Evolutionary conservation across 2,113 vertebrate species (phyloP), one percentile per base, ranked within the genome.

Genomic region (Poecile atricapillus): DNA sequence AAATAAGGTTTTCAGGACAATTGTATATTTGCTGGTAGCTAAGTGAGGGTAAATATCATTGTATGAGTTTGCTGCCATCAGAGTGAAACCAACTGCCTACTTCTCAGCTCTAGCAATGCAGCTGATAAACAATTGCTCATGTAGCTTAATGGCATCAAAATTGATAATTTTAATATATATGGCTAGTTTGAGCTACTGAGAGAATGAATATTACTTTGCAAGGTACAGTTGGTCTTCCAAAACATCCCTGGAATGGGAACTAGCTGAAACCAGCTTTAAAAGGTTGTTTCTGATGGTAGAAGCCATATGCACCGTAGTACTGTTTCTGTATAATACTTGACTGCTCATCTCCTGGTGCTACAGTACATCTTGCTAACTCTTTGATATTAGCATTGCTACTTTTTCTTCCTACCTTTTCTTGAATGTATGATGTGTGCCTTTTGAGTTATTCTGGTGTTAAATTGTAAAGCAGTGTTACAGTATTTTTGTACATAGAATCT

Each of bases 401-500:
- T 91, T 84, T 92, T 95, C 85, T 94, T 93, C 95, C 97, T 94
- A 35, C 97, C 90, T 97, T 83, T 97, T 97, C 96, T 96, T 95
- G 95, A 97, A 97, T 98, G 97, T 98, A 97, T 96, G 82, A 96
- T 60, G 94, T 98, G 98, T 99, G 98, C 98, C 98, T 98, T 98
- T 98, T 96, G 96, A 97, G 98, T 98, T 95, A 96, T 89, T 97
- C 97, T 98, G 96, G 95, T 98, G 97, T 98, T 96, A 97, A 97
- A 95, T 93, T 96, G 96, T 97, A 97, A 96, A 97, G 95, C 97
- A 96, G 94, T 90, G 90, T 97, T 97, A 97, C 89, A 97, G 97
- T 98, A 98, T 98, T 98, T 98, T 98, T 99, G 98, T 98, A 98
- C 95, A n/a, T 95, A 98, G 97, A 96, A 96, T 95, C 97, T 98